phyloP scores from a whole-genome alignment of 2,113 vertebrate species.

The Oreotrochilus melanogaster region DNA sequence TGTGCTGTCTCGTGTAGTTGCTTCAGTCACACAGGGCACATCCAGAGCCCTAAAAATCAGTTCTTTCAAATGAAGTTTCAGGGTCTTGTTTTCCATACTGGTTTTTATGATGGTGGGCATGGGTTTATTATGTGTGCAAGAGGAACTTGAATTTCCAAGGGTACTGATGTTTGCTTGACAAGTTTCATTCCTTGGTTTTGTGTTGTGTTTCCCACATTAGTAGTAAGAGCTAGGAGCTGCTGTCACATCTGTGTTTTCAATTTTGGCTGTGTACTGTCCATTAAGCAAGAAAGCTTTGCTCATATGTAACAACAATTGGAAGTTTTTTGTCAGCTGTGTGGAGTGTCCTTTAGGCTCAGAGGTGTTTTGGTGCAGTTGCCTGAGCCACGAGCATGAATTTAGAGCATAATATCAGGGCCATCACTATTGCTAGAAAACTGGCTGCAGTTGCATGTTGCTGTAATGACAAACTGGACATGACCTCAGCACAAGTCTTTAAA shows the following conservation, averaged over 20 bases:
- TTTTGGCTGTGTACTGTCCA: neutral
- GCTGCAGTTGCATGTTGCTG: conserved; percentile 5
- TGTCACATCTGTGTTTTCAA: neutral
- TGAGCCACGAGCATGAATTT: neutral
- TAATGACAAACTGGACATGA: neutral
- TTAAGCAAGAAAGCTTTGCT: conserved; percentile 4
- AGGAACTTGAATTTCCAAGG: neutral
- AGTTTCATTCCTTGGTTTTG: neutral
- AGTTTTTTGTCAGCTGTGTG: neutral
- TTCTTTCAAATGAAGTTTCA: neutral
- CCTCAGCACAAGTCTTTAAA: neutral
- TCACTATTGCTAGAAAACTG: conserved; percentile 6
- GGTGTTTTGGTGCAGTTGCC: neutral
- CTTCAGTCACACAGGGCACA: neutral
- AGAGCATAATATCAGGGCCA: conserved; percentile 9
- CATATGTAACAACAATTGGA: neutral
- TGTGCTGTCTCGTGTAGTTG: neutral
- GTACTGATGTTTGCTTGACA: neutral
- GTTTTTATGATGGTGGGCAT: neutral
- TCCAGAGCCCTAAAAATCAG: neutral
- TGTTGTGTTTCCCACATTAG: neutral
- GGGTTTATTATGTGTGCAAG: neutral
- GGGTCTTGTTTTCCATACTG: neutral
- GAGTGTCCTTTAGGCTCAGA: neutral
- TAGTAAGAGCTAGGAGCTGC: neutral